phyloP scores from a whole-genome alignment of 2,888 invertebrate species.

The Sisyra nigra region DNA sequence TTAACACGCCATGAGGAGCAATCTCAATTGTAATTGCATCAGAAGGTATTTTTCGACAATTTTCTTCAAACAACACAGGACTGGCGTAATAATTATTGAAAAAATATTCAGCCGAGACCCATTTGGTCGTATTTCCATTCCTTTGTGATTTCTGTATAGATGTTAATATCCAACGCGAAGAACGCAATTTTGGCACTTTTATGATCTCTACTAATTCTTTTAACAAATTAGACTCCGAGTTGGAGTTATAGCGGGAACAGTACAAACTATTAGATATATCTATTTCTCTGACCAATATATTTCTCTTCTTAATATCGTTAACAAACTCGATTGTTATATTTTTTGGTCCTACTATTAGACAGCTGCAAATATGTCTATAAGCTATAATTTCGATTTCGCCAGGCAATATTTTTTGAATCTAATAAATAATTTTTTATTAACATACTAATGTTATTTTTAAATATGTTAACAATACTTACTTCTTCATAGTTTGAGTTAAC shows the following conservation, averaged over 20 bases:
- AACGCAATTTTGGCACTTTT: constrained; percentile 45
- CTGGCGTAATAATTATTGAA: constrained; percentile 67
- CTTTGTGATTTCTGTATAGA: constrained; percentile 59
- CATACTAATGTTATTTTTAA: not conserved
- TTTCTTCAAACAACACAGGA: constrained; percentile 60
- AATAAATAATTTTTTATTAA: not conserved
- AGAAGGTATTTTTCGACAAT: constrained; percentile 57
- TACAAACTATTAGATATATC: constrained; percentile 82
- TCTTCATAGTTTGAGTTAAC: constrained; percentile 32
- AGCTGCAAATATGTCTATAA: constrained; percentile 71
- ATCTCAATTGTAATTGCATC: constrained; percentile 78
- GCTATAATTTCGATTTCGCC: constrained; percentile 71
- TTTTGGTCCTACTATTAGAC: constrained; percentile 76
- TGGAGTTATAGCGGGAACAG: constrained; percentile 68
- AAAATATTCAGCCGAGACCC: constrained; percentile 76
- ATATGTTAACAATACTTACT: constrained; percentile 4
- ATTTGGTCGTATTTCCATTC: constrained; percentile 43
- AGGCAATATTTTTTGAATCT: constrained; percentile 44
- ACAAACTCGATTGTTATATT: constrained; percentile 50
- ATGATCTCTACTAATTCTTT: constrained; percentile 47
- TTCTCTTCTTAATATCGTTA: constrained; percentile 44
- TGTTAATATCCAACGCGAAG: constrained; percentile 69
- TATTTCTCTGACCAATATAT: constrained; percentile 67
- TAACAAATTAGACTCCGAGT: constrained; percentile 48
- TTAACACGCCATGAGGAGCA: constrained; percentile 78